Evolutionary conservation across 1,140 invertebrate species (phyloP).

Genomic region (Zophobas atratus): DNA sequence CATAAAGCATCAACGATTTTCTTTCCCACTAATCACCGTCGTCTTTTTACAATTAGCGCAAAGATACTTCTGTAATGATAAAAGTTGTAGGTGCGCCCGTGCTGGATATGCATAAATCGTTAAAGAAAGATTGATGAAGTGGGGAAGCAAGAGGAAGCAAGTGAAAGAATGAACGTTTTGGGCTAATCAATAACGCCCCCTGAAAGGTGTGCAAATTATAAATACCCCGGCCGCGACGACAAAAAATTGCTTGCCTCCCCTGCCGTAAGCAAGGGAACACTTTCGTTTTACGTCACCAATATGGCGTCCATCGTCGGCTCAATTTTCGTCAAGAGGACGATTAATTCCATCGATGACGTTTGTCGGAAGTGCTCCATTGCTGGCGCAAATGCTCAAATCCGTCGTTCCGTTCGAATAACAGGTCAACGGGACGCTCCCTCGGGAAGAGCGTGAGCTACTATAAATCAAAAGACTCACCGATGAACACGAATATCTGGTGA

Average conservation of each 20-base stretch:
- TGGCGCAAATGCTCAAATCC: background rate
- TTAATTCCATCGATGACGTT: constrained; percentile 11
- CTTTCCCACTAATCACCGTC: constrained; percentile 5
- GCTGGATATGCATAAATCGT: constrained; percentile 49
- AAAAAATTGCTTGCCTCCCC: constrained; percentile 21
- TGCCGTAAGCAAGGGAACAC: background rate
- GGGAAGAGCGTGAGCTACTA: constrained; percentile 45
- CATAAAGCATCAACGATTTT: background rate
- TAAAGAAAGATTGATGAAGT: constrained; percentile 49
- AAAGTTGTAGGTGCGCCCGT: constrained; percentile 46
- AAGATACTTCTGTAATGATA: constrained; percentile 52
- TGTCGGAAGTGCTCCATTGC: background rate
- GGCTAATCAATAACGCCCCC: constrained; percentile 39
- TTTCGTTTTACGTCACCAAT: constrained; percentile 6
- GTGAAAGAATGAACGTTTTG: constrained; percentile 43
- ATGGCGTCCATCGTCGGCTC: background rate
- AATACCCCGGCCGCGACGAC: constrained; percentile 17
- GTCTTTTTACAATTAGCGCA: constrained; percentile 30
- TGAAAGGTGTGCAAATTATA: constrained; percentile 23
- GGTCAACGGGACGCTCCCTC: background rate
- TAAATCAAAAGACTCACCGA: constrained; percentile 81
- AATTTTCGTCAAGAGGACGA: constrained; percentile 1
- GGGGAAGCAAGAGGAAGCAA: constrained; percentile 8
- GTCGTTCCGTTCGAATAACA: background rate
- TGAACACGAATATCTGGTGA: constrained; percentile 99